These are phyloP conservation scores for Leptinotarsa lineolata DNA, from an alignment of 1,140 invertebrate genomes.

Conservation along the genomic window DNA sequence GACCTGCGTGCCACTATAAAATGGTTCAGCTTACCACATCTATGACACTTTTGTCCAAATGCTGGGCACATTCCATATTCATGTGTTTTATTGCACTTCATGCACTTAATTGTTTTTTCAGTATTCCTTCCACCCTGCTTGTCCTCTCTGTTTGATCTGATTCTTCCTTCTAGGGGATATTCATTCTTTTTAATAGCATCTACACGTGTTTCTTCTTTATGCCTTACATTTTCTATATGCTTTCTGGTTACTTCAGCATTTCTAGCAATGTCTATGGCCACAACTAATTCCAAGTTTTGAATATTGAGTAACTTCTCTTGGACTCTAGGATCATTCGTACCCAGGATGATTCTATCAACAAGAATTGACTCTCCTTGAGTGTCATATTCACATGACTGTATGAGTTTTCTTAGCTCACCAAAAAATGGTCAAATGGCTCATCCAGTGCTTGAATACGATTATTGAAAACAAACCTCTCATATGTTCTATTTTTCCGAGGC, in stretches of 20 bases:
- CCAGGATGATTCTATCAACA: constrained; percentile 47
- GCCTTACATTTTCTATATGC: constrained; percentile 15
- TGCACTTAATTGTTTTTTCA: neutral
- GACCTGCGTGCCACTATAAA: constrained; percentile 10
- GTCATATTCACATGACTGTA: constrained; percentile 41
- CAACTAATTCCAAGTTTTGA: constrained; percentile 40
- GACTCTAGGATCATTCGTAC: constrained; percentile 42
- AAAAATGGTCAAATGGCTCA: constrained; percentile 49
- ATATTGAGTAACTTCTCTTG: constrained; percentile 48
- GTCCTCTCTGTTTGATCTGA: neutral
- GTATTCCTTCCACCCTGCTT: neutral
- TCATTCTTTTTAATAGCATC: constrained; percentile 20
- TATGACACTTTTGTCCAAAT: constrained; percentile 25
- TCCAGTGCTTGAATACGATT: constrained; percentile 35
- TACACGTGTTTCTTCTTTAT: constrained; percentile 2
- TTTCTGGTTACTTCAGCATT: neutral
- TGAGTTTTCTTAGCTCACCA: constrained; percentile 41
- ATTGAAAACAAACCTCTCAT: constrained; percentile 1
- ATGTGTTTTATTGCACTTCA: constrained; percentile 25
- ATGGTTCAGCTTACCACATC: constrained; percentile 27
- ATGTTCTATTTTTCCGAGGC: constrained; percentile 34
- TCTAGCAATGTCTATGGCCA: constrained; percentile 44
- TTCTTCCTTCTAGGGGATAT: neutral
- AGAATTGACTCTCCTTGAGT: neutral
- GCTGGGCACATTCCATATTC: constrained; percentile 17